These are phyloP conservation scores for Agrilus cyanescens DNA, from an alignment of 2,888 invertebrate species.

Conservation along the genomic window DNA sequence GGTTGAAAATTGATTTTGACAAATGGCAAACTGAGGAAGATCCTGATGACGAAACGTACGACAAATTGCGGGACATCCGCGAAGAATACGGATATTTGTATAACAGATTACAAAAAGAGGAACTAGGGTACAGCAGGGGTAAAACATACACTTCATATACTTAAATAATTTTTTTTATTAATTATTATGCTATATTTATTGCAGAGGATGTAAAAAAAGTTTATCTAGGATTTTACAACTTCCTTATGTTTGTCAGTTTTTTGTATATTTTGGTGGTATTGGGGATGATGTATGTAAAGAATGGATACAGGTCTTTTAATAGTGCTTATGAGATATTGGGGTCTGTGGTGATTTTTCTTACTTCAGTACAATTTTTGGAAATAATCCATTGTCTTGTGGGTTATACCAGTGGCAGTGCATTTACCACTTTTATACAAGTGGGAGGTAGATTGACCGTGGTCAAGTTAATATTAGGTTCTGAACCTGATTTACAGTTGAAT, in stretches of 20 bases:
- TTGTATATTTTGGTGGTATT: conserved; percentile 64
- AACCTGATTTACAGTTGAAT: conserved; percentile 75
- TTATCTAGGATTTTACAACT: conserved; percentile 78
- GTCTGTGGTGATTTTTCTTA: conserved; percentile 66
- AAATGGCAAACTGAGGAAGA: conserved; percentile 75
- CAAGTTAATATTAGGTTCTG: conserved; percentile 72
- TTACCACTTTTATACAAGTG: conserved; percentile 68
- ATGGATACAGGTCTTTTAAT: conserved; percentile 59
- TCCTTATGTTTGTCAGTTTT: conserved; percentile 81
- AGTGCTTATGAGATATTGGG: conserved; percentile 65
- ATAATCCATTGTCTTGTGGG: conserved; percentile 82
- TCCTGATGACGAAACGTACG: conserved; percentile 53
- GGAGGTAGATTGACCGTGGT: conserved; percentile 57
- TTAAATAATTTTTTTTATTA: conserved; percentile 2
- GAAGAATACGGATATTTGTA: conserved; percentile 70
- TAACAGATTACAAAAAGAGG: conserved; percentile 59
- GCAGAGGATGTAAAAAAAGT: conserved; percentile 69
- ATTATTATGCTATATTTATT: conserved; percentile 20
- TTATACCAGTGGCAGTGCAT: conserved; percentile 65
- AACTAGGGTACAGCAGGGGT: conserved; percentile 70
- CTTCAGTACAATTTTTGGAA: conserved; percentile 74
- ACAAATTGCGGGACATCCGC: conserved; percentile 53
- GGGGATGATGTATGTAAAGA: conserved; percentile 58
- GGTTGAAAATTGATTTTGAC: conserved; percentile 92
- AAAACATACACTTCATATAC: conserved; percentile 1